Base-by-base conservation (phyloP, 2,113 vertebrate species). In the Diglossa brunneiventris region DNA sequence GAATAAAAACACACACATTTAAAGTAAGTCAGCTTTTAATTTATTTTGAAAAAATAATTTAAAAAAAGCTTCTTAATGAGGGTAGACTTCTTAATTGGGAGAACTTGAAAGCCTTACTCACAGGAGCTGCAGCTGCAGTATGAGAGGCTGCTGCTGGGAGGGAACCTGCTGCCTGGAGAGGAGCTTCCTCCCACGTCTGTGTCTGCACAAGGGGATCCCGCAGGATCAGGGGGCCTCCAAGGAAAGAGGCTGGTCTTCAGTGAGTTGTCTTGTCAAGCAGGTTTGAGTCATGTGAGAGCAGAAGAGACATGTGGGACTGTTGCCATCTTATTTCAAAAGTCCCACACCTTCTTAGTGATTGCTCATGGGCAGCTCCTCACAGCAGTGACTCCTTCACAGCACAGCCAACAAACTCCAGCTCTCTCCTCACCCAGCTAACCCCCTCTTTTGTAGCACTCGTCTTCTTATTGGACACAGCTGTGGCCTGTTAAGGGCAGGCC, bases 241-340 rank as follows among this genome's bases (percentile, higher is more conserved):
- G 58, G n/a, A 86, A n/a, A 47, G 64, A 35, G 58, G 31, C 27
- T 49, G 35, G 22, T 68, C 42, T 58, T 82, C 63, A 22, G 5
- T 13, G 28, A 0, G 0, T 23, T 27, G 28, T 72, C 61, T 15
- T 37, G 13, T 28, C 41, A 68, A 53, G 42, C 10, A 58, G 4
- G 9, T 50, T 49, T 78, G 76, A 79, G 47, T 33, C 30, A 8
- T 2, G 4, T 1, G 4, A 27, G 47, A 90, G 33, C 47, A 79
- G 74, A 7, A 63, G 24, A 15, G 76, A 52, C 0, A 1, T 2
- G 8, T n/a, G 41, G 8, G n/a, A 72, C 24, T 13, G 27, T 15
- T 41, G 41, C 15, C 41, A 41, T 42, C 6, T 7, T 42, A 42
- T 42, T 41, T 41, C 41, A 41, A 41, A 41, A 15, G 41, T 16